Base-by-base conservation (phyloP, 2,888 invertebrate genomes). In the Xiphydria camelus region DNA sequence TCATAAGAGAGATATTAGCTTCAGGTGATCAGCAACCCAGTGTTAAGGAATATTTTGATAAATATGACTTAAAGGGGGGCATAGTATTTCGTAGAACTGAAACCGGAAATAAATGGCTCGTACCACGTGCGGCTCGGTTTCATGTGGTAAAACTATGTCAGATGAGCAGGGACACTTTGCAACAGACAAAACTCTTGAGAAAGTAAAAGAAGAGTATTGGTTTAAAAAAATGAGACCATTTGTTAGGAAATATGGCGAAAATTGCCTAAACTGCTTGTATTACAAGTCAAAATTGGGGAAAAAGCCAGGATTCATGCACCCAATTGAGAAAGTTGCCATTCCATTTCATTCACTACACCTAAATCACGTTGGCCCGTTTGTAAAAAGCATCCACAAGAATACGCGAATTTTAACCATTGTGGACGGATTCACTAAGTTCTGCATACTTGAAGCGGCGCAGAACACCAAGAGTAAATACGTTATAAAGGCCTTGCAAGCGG, bases 331-430 rank as follows among this genome's bases (percentile, higher is more conserved):
- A 38, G 55, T 62, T 6, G 40, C 55, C 1, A 51, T 61, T 3
- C 76, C 75, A 0, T 73, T 77, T 25, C 63, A 75, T 38, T 72
- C 68, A 0, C 22, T 77, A 12, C 75, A 77, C 47, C 36, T 76
- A 1, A 76, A 76, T 51, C 75, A 76, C 49, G 43, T 76, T 4
- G 75, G 76, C 3, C 75, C 74, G 7, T 76, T 75, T 44, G 53
- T 59, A 5, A 61, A 49, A 14, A 68, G 60, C 25, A 56, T 48
- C 7, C 54, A 38, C 1, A 64, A 62, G 10, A 71, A 74, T n/a
- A n/a, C n/a, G n/a, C n/a, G n/a, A n/a, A n/a, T n/a, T n/a, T n/a
- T n/a, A n/a, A n/a, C n/a, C n/a, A n/a, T n/a, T n/a, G n/a, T n/a
- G n/a, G n/a, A n/a, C n/a, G n/a, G n/a, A n/a, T n/a, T n/a, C n/a